Conservation (phyloP, 2,113 vertebrate species). For the Oryzias celebensis region DNA sequence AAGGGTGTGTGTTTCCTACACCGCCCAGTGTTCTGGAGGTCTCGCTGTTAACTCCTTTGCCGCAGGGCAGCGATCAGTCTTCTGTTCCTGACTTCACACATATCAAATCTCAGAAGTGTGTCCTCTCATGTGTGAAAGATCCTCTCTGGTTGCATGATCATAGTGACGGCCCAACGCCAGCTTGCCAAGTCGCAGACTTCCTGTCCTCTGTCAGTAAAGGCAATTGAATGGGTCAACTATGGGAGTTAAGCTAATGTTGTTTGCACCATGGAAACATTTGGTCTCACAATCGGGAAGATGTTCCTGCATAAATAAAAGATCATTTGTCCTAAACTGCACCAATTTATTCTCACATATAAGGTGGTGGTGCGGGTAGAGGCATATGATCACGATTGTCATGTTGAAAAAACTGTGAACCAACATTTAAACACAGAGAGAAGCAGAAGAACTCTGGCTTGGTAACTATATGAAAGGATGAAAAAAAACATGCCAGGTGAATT, state of each 20-base stretch:
- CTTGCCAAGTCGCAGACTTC: too few species aligned
- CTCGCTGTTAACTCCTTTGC: too few species aligned
- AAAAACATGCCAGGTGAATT: too few species aligned
- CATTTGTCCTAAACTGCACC: slow-evolving; percentile 79
- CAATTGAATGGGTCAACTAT: slow-evolving; percentile 44
- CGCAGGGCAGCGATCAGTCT: too few species aligned
- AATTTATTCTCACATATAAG: slow-evolving; percentile 74
- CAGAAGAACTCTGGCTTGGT: not conserved
- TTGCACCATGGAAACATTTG: slow-evolving; percentile 66
- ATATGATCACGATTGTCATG: slow-evolving; percentile 41
- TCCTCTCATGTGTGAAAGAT: too few species aligned
- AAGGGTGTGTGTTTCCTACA: too few species aligned
- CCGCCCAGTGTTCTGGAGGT: too few species aligned
- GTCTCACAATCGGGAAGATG: slow-evolving; percentile 73
- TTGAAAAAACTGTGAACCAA: slow-evolving; percentile 44
- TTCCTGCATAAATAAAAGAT: slow-evolving; percentile 80
- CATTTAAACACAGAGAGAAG: slow-evolving; percentile 31
- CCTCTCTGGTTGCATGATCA: too few species aligned
- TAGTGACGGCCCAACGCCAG: too few species aligned
- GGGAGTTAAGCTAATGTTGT: slow-evolving; percentile 64
- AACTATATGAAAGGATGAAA: too few species aligned
- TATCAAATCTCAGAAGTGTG: too few species aligned
- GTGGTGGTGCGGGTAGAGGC: slow-evolving; percentile 39
- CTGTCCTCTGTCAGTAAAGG: slow-evolving; percentile 4
- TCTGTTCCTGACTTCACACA: too few species aligned